Evolutionary conservation across 2,888 invertebrate species (phyloP).

Genomic region (Drosophila bunnanda): DNA sequence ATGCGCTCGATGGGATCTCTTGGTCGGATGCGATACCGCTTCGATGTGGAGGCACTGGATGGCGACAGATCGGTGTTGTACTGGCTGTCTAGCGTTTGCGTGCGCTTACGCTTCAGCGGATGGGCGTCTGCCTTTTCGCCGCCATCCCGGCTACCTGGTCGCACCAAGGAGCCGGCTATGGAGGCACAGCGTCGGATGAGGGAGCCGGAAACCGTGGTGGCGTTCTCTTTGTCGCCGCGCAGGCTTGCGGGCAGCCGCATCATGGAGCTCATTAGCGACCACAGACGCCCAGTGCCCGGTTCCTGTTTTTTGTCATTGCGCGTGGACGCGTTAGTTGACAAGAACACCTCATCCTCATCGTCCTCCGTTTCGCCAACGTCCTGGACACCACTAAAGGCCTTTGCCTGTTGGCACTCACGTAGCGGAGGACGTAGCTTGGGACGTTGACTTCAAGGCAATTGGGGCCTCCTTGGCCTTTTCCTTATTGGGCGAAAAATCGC

Average conservation of each 20-base stretch:
- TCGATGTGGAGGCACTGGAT: constrained; percentile 64
- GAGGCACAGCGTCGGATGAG: constrained; percentile 82
- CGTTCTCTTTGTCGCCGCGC: constrained; percentile 57
- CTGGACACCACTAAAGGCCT: constrained; percentile 60
- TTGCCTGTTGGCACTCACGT: constrained; percentile 46
- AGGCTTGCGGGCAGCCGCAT: constrained; percentile 74
- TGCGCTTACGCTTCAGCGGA: constrained; percentile 80
- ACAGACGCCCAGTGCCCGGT: constrained; percentile 56
- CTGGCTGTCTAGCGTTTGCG: constrained; percentile 75
- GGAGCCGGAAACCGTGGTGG: constrained; percentile 62
- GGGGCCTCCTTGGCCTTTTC: constrained; percentile 1
- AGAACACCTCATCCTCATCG: constrained; percentile 62
- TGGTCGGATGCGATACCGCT: constrained; percentile 82
- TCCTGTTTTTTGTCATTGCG: constrained; percentile 57
- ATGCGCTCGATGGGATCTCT: constrained; percentile 83
- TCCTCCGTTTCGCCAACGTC: constrained; percentile 53
- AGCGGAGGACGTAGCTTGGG: constrained; percentile 60
- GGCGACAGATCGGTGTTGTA: constrained; percentile 55
- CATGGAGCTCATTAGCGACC: constrained; percentile 78
- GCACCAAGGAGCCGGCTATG: constrained; percentile 82
- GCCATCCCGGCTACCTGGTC: constrained; percentile 58
- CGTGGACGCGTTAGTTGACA: constrained; percentile 61
- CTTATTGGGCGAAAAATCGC: constrained; percentile 52
- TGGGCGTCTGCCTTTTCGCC: constrained; percentile 63
- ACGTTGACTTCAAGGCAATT: background rate